These are phyloP conservation scores for Penaeus chinensis DNA, from an alignment of 1,140 invertebrate species.

Conservation along the genomic window DNA sequence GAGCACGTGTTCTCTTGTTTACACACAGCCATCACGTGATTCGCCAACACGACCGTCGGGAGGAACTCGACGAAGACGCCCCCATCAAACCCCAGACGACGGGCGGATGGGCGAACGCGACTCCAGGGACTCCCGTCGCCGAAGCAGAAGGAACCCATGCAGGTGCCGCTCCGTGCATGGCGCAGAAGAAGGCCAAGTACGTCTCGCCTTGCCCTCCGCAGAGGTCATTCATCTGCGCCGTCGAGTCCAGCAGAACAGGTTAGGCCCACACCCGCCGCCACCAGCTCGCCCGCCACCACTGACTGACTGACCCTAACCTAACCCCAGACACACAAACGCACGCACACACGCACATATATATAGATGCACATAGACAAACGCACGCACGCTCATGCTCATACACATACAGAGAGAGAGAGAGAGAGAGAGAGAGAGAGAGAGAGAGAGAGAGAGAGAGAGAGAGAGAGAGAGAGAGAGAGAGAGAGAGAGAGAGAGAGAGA, in stretches of 20 bases:
- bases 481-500: neutral
- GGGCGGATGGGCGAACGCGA: too few species aligned
- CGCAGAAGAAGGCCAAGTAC: neutral
- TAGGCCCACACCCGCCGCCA: slow-evolving; percentile 18
- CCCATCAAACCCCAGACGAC: too few species aligned
- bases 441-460: slow-evolving; percentile 28
- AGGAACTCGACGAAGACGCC: too few species aligned
- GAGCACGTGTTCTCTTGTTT: too few species aligned
- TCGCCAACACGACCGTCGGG: too few species aligned
- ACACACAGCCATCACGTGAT: too few species aligned
- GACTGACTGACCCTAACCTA: slow-evolving; percentile 40
- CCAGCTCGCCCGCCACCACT: slow-evolving; percentile 18
- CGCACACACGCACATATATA: neutral
- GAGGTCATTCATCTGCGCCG: slow-evolving; percentile 55
- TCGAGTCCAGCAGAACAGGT: slow-evolving; percentile 35
- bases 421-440: slow-evolving; percentile 25
- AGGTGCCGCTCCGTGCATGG: too few species aligned
- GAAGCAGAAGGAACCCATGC: too few species aligned
- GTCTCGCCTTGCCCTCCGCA: slow-evolving; percentile 44
- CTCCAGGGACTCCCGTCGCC: too few species aligned
- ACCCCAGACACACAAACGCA: slow-evolving; percentile 15
- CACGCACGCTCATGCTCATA: neutral
- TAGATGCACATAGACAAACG: neutral
- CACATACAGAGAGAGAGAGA: neutral
- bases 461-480: slow-evolving; percentile 13